phyloP scores from a whole-genome alignment of 2,888 invertebrate genomes.

The Therioaphis trifolii region DNA sequence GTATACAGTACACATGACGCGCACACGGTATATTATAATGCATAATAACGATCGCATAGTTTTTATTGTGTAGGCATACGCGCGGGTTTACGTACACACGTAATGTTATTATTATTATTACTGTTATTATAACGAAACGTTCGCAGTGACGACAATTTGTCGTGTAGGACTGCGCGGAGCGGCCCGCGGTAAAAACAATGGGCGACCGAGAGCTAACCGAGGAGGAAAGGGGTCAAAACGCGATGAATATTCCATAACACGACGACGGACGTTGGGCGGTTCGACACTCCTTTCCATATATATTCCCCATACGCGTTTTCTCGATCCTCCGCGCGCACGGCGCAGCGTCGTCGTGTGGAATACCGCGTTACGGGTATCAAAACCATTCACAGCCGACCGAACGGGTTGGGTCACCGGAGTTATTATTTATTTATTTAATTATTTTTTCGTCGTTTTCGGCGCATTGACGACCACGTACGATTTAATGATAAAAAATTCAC shows the following conservation, averaged over 20 bases:
- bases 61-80: not conserved
- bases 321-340: not conserved
- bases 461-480: too few species aligned
- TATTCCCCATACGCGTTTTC: not conserved
- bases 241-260: not conserved
- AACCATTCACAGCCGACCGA: not conserved
- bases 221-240: not conserved
- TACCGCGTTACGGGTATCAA: not conserved
- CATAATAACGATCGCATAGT: not conserved
- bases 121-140: not conserved
- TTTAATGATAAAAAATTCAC: too few species aligned
- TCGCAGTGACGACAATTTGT: not conserved
- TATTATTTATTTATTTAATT: too few species aligned
- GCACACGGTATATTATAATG: not conserved
- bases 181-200: conserved; percentile 32
- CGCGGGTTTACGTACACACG: not conserved
- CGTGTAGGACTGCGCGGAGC: not conserved
- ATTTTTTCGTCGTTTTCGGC: too few species aligned
- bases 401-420: not conserved
- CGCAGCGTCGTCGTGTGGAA: too few species aligned
- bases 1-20: not conserved
- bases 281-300: not conserved
- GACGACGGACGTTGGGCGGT: not conserved
- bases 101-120: too few species aligned
- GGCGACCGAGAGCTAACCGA: not conserved